Conservation (phyloP, 2,113 vertebrate species). For the Entomyzon cyanotis region DNA sequence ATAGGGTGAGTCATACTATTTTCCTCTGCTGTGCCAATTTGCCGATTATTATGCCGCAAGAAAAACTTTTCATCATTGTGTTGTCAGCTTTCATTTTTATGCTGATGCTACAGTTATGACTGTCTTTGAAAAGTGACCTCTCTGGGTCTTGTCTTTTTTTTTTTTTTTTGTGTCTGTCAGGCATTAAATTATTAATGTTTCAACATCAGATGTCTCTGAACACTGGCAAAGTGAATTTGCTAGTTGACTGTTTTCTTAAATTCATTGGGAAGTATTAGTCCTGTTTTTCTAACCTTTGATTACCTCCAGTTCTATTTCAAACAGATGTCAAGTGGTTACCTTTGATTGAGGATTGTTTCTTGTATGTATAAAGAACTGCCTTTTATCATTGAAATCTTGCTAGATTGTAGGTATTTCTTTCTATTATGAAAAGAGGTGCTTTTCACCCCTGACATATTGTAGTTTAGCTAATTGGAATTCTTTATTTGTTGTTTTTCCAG, state of each 20-base stretch:
- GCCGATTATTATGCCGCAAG: neutral
- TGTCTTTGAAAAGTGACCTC: conserved; percentile 55
- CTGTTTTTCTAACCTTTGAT: neutral
- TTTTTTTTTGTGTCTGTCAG: conserved; percentile 20
- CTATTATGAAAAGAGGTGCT: neutral
- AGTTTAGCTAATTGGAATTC: conserved; percentile 32
- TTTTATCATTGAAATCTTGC: conserved; percentile 48
- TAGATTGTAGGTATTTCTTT: conserved; percentile 33
- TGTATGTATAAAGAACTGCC: conserved; percentile 4
- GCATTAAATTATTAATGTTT: conserved; percentile 59
- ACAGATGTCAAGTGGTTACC: neutral
- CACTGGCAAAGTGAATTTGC: neutral
- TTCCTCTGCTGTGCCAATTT: neutral
- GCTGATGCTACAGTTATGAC: conserved; percentile 1
- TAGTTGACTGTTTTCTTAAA: conserved; percentile 17
- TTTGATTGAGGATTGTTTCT: conserved; percentile 55
- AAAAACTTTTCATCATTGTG: conserved; percentile 39
- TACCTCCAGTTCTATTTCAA: conserved; percentile 46
- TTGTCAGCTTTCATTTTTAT: conserved; percentile 60
- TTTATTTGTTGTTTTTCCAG: neutral
- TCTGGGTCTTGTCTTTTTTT: neutral
- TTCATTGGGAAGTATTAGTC: neutral
- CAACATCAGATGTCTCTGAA: conserved; percentile 47
- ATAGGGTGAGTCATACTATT: neutral
- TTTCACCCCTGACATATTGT: conserved; percentile 33